Percentiles rank a stretch among this genome's conserved stretches.
Conservation (phyloP, 2,113 vertebrate genomes). For the Dipodomys stephensi region DNA sequence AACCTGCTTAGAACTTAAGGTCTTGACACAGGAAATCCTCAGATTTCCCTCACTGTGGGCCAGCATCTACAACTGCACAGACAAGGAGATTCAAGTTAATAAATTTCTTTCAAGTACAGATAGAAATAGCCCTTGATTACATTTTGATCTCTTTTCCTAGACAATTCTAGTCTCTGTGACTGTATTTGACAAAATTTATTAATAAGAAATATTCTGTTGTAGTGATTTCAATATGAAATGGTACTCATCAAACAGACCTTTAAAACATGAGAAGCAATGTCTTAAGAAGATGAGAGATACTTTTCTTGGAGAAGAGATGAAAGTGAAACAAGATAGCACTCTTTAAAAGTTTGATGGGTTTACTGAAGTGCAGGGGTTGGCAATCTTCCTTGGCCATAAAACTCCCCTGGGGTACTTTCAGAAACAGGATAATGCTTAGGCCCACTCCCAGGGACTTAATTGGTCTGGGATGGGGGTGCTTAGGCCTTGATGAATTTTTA, state of each 20-base stretch:
- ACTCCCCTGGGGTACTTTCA: background rate
- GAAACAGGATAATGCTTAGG: background rate
- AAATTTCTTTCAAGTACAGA: background rate
- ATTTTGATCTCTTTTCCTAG: conserved; percentile 11
- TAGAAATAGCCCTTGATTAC: background rate
- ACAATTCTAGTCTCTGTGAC: background rate
- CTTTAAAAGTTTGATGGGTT: background rate
- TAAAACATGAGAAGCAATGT: background rate
- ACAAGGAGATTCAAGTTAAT: background rate
- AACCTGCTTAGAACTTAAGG: background rate
- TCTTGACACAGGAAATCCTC: background rate
- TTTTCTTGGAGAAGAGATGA: conserved; percentile 23
- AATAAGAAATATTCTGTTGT: background rate
- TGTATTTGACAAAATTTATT: conserved; percentile 37
- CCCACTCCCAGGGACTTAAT: background rate
- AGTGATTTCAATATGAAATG: background rate
- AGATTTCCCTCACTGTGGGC: background rate
- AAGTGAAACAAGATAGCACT: background rate
- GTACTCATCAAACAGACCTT: background rate
- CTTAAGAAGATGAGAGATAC: background rate
- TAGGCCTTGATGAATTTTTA: conserved; percentile 57
- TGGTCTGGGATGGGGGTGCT: background rate
- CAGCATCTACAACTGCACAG: background rate
- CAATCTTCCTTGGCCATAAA: background rate
- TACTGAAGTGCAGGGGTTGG: background rate